Evolutionary conservation across 1,140 invertebrate species (phyloP).

Genomic region (Homarus americanus): DNA sequence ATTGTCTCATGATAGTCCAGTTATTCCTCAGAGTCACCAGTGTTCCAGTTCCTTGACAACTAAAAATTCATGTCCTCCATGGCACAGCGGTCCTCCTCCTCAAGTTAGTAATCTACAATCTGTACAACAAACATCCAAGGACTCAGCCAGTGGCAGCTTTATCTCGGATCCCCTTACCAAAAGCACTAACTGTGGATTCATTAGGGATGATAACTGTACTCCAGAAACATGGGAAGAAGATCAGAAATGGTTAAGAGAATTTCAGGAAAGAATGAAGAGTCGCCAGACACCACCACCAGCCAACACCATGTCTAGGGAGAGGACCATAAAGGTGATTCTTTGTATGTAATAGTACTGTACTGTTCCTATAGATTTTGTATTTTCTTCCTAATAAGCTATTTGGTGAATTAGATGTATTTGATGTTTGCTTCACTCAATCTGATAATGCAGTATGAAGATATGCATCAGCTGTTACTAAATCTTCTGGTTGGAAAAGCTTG

Average conservation of each 20-base stretch:
- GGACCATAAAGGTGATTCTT: slow-evolving; percentile 8
- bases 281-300: background rate
- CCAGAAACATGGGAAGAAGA: background rate
- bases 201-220: background rate
- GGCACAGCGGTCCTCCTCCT: background rate
- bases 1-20: background rate
- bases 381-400: background rate
- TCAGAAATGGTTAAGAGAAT: background rate
- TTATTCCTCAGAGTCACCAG: background rate
- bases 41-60: background rate
- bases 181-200: background rate
- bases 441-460: background rate
- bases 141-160: background rate
- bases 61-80: background rate
- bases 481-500: background rate
- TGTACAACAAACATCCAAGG: background rate
- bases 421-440: background rate
- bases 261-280: background rate
- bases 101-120: background rate
- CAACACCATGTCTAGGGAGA: background rate
- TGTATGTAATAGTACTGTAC: background rate
- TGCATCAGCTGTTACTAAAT: background rate
- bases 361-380: background rate
- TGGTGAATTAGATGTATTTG: background rate
- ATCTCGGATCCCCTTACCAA: background rate